A percentile compares a stretch with the other conserved stretches of the same genome.
These are phyloP conservation scores for Allophyes oxyacanthae DNA, from an alignment of 2,888 invertebrate species.

Conservation along the genomic window DNA sequence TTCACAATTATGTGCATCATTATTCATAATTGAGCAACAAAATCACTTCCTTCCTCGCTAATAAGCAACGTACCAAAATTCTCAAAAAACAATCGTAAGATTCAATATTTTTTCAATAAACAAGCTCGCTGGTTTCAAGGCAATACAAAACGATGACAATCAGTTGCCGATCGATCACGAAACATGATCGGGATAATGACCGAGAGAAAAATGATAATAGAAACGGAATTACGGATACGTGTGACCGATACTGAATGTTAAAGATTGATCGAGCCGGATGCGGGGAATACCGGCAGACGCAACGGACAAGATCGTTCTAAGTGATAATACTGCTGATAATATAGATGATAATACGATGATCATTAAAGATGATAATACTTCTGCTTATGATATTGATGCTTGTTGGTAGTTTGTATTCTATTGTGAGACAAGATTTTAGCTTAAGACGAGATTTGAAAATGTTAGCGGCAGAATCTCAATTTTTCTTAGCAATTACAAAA, in stretches of 20 bases:
- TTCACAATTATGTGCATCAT: no score
- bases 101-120: background rate
- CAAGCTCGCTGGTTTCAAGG: slow-evolving; percentile 26
- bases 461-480: no score
- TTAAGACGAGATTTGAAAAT: no score
- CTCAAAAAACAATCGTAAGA: background rate
- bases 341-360: slow-evolving; percentile 6
- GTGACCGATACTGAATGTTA: slow-evolving; percentile 20
- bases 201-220: slow-evolving; percentile 32
- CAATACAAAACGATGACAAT: slow-evolving; percentile 36
- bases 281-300: slow-evolving; percentile 59
- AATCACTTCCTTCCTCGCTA: slow-evolving; percentile 1
- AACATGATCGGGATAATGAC: slow-evolving; percentile 35
- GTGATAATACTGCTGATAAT: slow-evolving; percentile 6
- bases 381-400: background rate
- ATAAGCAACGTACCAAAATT: slow-evolving; percentile 6
- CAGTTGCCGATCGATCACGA: slow-evolving; percentile 15
- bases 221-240: slow-evolving; percentile 48
- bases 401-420: slow-evolving; percentile 10
- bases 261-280: slow-evolving; percentile 52
- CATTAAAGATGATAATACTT: slow-evolving; percentile 11
- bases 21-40: slow-evolving; percentile 12
- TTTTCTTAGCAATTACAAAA: no score
- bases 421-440: no score
- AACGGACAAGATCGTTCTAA: slow-evolving; percentile 14